Conservation (phyloP, 2,113 vertebrate genomes). For the Dipodomys merriami region DNA sequence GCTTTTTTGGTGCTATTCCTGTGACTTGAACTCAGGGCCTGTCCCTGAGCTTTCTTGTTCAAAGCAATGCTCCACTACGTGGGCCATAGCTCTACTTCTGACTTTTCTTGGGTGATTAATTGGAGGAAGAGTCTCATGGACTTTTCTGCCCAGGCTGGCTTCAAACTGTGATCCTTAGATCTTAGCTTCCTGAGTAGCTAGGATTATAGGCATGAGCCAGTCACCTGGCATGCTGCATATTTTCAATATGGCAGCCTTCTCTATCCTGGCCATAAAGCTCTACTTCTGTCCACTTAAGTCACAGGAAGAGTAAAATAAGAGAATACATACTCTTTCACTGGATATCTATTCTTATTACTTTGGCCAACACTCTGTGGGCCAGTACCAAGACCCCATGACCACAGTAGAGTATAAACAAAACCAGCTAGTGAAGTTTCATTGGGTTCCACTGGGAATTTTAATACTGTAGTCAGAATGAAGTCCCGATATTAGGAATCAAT, state of each 20-base stretch:
- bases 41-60: too few species aligned
- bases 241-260: not conserved
- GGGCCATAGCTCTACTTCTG: too few species aligned
- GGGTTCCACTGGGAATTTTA: not conserved
- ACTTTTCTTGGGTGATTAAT: too few species aligned
- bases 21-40: too few species aligned
- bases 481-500: not conserved
- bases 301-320: not conserved
- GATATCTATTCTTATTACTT: not conserved
- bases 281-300: not conserved
- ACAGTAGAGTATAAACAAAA: not conserved
- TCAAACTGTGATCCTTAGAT: too few species aligned
- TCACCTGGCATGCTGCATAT: not conserved
- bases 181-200: too few species aligned
- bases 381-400: not conserved
- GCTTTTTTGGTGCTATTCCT: too few species aligned
- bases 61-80: too few species aligned
- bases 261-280: not conserved
- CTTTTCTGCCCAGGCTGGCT: too few species aligned
- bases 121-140: too few species aligned
- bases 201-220: too few species aligned
- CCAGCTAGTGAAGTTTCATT: not conserved
- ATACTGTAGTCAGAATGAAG: not conserved
- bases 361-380: not conserved
- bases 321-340: not conserved